Percentiles rank a stretch among this genome's conserved stretches.
phyloP scores from a whole-genome alignment of 30 jellyfish, hydroid and myxozoan genomes.

The Catostylus mosaicus region DNA sequence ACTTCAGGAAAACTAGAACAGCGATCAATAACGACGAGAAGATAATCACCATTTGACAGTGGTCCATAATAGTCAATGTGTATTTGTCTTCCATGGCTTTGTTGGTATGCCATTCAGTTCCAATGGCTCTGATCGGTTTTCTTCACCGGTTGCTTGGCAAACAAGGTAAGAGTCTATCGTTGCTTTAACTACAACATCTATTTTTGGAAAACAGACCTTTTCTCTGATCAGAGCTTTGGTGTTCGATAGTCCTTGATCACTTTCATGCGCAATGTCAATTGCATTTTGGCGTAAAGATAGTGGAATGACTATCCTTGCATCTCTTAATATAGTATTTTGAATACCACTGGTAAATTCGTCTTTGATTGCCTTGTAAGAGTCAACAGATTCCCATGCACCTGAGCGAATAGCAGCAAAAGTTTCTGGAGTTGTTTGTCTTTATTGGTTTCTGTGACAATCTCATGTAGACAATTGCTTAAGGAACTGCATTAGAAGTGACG shows the following conservation, averaged over 20 bases:
- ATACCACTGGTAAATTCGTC: constrained; percentile 16
- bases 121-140: constrained; percentile 31
- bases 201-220: constrained; percentile 48
- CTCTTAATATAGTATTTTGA: constrained; percentile 11
- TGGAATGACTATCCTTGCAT: constrained; percentile 39
- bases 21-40: too few species aligned
- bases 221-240: constrained; percentile 16
- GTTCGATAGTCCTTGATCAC: constrained; percentile 40
- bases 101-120: constrained; percentile 1
- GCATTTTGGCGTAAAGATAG: too few species aligned
- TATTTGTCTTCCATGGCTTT: constrained; percentile 31
- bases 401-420: constrained; percentile 1
- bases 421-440: neutral
- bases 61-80: constrained; percentile 51
- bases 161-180: too few species aligned
- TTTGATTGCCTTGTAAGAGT: constrained; percentile 4
- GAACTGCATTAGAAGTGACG: constrained; percentile 4
- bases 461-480: neutral
- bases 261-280: constrained; percentile 32
- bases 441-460: neutral
- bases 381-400: constrained; percentile 2
- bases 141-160: too few species aligned
- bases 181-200: constrained; percentile 6
- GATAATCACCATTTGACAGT: constrained; percentile 23
- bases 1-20: constrained; percentile 48